A percentile compares a stretch with the other conserved stretches of the same genome.
Evolutionary conservation across 2,113 vertebrate genomes (phyloP).

Genomic region (Pycnonotus jocosus): DNA sequence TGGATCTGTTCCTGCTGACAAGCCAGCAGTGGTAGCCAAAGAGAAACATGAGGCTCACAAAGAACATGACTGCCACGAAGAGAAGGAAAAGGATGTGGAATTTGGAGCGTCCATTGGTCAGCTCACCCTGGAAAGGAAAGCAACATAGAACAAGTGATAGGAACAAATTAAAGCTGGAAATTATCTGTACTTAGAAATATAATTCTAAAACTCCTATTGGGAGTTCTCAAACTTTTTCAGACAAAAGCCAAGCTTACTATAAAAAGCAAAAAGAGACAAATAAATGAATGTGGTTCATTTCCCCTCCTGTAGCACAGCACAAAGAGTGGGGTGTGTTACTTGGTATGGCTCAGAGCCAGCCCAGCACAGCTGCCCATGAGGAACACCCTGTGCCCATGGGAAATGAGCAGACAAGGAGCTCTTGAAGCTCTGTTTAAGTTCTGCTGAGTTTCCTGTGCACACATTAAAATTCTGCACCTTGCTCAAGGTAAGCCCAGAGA

Average conservation of each 20-base stretch:
- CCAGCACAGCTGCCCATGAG: not conserved
- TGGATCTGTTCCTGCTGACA: conserved; percentile 92
- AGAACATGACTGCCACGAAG: conserved; percentile 97
- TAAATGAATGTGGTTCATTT: not conserved
- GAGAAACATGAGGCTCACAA: conserved; percentile 94
- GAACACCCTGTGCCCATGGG: not conserved
- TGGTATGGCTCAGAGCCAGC: not conserved
- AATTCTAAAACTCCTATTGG: not conserved
- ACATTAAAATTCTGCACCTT: not conserved
- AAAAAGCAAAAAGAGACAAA: not conserved
- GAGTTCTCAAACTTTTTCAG: not conserved
- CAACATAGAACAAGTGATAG: not conserved
- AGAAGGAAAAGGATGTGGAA: conserved; percentile 96
- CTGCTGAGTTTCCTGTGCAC: not conserved
- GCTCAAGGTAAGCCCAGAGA: not conserved
- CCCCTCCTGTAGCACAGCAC: not conserved
- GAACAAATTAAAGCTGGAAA: not conserved
- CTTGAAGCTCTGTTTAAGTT: not conserved
- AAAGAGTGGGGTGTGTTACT: not conserved
- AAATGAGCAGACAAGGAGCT: not conserved
- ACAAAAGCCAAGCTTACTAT: not conserved
- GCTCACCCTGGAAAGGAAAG: conserved; percentile 78
- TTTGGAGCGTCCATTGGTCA: conserved; percentile 86
- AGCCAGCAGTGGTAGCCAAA: conserved; percentile 98
- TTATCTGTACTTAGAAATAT: not conserved